Conservation (phyloP, 2,113 vertebrate species). For the Acrocephalus kingi region DNA sequence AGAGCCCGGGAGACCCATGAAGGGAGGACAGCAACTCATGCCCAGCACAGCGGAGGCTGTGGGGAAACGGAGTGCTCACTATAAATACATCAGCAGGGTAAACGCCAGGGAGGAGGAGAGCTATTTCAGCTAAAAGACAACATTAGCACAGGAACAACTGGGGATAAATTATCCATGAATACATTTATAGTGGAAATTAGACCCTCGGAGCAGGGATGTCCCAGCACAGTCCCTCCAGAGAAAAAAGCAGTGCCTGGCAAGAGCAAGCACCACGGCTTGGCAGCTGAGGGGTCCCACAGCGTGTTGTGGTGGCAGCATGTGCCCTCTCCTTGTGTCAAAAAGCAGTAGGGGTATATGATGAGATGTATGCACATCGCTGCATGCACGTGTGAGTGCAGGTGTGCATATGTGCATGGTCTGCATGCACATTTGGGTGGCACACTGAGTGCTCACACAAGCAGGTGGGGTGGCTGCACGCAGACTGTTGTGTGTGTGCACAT, state of each 20-base stretch:
- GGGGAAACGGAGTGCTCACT: background rate
- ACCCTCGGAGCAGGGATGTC: background rate
- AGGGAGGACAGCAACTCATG: background rate
- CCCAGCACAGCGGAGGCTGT: background rate
- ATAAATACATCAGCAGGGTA: slow-evolving; percentile 48
- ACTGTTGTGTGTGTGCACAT: background rate
- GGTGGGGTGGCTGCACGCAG: background rate
- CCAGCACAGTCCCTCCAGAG: background rate
- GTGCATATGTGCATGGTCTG: background rate
- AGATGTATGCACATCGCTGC: accelerated
- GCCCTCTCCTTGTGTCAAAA: background rate
- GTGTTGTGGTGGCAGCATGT: background rate
- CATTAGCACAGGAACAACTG: slow-evolving; percentile 42
- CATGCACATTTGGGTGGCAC: accelerated
- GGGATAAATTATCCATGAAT: slow-evolving; percentile 54
- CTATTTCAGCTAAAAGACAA: slow-evolving; percentile 66
- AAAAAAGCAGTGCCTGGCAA: background rate
- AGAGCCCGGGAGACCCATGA: background rate
- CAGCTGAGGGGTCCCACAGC: background rate
- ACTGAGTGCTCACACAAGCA: background rate
- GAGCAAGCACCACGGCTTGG: accelerated
- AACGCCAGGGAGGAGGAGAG: slow-evolving; percentile 46
- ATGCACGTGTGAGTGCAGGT: background rate
- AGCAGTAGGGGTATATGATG: background rate
- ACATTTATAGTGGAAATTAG: slow-evolving; percentile 42